These are phyloP conservation scores for Dolichotis patagonum DNA, from an alignment of 2,113 vertebrate genomes.

Conservation along the genomic window DNA sequence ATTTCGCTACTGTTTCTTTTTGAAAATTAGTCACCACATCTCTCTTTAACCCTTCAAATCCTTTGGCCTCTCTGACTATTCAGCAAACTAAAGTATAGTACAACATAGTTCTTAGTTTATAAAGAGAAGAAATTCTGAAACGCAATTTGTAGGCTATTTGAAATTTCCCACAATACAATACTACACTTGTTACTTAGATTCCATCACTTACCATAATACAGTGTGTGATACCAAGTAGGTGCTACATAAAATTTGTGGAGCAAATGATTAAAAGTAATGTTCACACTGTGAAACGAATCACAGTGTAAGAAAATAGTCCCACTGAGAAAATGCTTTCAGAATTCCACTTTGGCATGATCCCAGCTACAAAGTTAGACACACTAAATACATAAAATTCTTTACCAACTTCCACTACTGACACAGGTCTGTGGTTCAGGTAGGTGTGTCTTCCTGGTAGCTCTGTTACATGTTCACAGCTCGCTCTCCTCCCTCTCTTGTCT, in stretches of 20 bases:
- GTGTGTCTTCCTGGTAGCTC: not conserved
- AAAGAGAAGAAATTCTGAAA: conserved; percentile 13
- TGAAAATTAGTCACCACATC: conserved; percentile 33
- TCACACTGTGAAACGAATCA: not conserved
- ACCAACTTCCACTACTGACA: not conserved
- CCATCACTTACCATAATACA: not conserved
- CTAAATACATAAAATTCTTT: not conserved
- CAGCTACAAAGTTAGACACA: not conserved
- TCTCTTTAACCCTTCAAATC: not conserved
- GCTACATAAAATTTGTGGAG: not conserved
- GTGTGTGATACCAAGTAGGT: not conserved
- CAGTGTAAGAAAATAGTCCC: not conserved
- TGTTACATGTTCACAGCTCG: too few relatives aligned
- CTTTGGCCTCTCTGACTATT: not conserved
- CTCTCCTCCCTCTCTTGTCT: not conserved
- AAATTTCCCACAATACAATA: not conserved
- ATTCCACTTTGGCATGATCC: not conserved
- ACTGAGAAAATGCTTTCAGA: not conserved
- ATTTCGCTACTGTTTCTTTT: conserved; percentile 21
- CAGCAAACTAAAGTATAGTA: not conserved
- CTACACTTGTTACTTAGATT: not conserved
- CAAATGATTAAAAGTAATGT: not conserved
- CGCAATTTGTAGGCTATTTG: not conserved
- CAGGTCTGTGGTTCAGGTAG: not conserved
- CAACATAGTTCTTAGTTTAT: not conserved